phyloP scores from a whole-genome alignment of 2,888 invertebrate species.

The Clostera curtula region DNA sequence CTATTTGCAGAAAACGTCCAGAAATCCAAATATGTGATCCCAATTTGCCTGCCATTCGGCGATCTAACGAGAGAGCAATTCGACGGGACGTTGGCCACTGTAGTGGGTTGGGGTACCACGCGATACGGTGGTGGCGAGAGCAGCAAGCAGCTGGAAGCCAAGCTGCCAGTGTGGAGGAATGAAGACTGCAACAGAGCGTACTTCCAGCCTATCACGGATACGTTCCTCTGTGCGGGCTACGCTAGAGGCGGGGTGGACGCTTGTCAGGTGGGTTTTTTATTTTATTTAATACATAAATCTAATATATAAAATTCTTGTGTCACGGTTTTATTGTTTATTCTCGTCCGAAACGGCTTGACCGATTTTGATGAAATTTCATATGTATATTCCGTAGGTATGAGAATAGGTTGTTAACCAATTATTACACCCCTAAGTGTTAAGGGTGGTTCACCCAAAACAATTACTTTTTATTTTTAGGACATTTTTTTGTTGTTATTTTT shows the following conservation, averaged over 20 bases:
- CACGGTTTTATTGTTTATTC: too few species aligned
- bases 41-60: slow-evolving; percentile 86
- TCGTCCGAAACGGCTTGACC: too few species aligned
- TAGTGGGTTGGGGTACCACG: slow-evolving; percentile 95
- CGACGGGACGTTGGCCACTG: slow-evolving; percentile 87
- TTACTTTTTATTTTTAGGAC: too few species aligned
- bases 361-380: too few species aligned
- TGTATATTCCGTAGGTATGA: too few species aligned
- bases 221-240: slow-evolving; percentile 92
- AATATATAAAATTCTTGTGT: too few species aligned
- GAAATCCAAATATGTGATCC: slow-evolving; percentile 89
- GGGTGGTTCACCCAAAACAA: too few species aligned
- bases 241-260: slow-evolving; percentile 93
- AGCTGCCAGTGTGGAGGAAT: slow-evolving; percentile 91
- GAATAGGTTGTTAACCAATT: too few species aligned
- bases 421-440: too few species aligned
- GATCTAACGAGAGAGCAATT: slow-evolving; percentile 72
- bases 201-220: slow-evolving; percentile 93
- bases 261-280: slow-evolving; percentile 85
- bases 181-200: slow-evolving; percentile 93
- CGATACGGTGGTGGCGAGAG: slow-evolving; percentile 92
- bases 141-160: slow-evolving; percentile 87
- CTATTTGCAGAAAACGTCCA: slow-evolving; percentile 76
- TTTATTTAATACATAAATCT: too few species aligned
- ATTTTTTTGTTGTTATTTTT: too few species aligned